These are phyloP conservation scores for Xenotilapia longispinis DNA, from an alignment of 2,113 vertebrate species.

Conservation along the genomic window DNA sequence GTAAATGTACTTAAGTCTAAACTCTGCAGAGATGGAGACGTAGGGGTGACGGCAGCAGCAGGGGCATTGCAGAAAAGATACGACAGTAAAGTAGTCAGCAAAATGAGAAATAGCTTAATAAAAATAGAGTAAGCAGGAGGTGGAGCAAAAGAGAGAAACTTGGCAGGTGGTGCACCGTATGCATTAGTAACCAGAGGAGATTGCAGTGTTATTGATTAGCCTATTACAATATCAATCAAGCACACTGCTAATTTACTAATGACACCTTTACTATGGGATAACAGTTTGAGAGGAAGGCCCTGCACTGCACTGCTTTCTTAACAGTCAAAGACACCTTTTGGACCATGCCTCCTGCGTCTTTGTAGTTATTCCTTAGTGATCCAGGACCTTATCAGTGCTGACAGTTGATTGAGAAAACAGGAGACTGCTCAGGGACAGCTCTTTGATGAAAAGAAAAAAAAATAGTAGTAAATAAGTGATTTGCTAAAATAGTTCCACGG, in stretches of 20 bases:
- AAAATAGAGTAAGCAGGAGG: constrained; percentile 3
- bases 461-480: neutral
- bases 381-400: neutral
- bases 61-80: constrained; percentile 3
- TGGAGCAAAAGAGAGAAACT: neutral
- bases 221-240: constrained; percentile 49
- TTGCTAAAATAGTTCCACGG: neutral
- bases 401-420: neutral
- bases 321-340: neutral
- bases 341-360: neutral
- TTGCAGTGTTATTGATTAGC: constrained; percentile 49
- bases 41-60: neutral
- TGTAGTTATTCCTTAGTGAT: neutral
- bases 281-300: neutral
- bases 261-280: constrained; percentile 25
- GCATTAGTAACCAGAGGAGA: constrained; percentile 19
- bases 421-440: neutral
- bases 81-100: constrained; percentile 30
- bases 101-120: constrained; percentile 40
- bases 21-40: neutral
- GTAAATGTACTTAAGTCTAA: neutral
- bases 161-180: constrained; percentile 1
- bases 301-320: neutral
- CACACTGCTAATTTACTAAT: constrained; percentile 55
- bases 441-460: neutral